Conservation (phyloP, 2,797 vertebrate species). For the Uromys caudimaculatus region DNA sequence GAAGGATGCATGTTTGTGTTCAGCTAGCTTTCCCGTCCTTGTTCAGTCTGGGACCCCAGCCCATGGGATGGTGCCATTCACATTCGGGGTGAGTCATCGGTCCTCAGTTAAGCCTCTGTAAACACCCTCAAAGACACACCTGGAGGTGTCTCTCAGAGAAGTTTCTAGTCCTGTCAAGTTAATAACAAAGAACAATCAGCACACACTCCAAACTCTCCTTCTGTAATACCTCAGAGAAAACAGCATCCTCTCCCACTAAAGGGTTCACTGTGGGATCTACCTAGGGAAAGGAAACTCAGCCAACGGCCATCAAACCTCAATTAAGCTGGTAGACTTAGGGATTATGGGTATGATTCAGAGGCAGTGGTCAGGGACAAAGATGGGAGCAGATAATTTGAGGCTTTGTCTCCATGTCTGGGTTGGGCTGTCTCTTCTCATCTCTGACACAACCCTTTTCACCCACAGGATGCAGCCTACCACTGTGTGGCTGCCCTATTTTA, state of each 20-base stretch:
- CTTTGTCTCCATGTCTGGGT: not conserved
- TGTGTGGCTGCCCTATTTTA: conserved; percentile 86
- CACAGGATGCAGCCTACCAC: conserved; percentile 87
- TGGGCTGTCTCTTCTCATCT: not conserved
- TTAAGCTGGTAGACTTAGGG: not conserved
- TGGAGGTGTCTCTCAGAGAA: not conserved
- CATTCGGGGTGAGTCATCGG: not conserved
- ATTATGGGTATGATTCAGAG: not conserved
- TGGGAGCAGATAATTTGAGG: not conserved
- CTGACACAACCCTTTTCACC: not conserved
- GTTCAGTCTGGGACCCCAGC: not conserved
- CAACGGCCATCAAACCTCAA: not conserved
- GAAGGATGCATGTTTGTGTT: not conserved
- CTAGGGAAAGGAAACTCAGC: not conserved
- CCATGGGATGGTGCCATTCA: not conserved
- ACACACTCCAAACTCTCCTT: too few species aligned
- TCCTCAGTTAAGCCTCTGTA: not conserved
- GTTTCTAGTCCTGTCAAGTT: not conserved
- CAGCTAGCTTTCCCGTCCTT: not conserved
- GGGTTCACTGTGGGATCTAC: not conserved
- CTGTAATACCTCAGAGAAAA: not conserved
- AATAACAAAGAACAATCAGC: not conserved
- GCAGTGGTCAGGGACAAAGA: not conserved
- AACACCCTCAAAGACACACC: not conserved
- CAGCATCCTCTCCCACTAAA: fast-evolving